Conservation (phyloP, 2,113 vertebrate species). For the Aldabrachelys gigantea region DNA sequence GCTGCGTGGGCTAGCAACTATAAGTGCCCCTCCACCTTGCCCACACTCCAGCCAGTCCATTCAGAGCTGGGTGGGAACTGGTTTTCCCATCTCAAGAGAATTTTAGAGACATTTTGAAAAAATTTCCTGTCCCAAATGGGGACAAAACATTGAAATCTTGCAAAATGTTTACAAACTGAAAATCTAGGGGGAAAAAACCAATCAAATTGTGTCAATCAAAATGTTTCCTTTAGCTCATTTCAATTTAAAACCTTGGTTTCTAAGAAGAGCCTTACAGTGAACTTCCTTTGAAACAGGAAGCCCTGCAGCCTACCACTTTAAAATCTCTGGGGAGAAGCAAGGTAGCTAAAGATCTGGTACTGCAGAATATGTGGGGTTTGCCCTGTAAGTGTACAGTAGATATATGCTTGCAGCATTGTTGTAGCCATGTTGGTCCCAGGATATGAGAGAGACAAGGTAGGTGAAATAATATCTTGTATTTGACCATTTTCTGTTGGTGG, state of each 20-base stretch:
- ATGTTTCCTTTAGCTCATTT: neutral
- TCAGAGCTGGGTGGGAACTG: neutral
- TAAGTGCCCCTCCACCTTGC: neutral
- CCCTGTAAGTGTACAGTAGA: slow-evolving; percentile 40
- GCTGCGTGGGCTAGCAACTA: neutral
- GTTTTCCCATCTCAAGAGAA: neutral
- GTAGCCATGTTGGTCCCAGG: neutral
- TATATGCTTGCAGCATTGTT: neutral
- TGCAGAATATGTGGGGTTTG: neutral
- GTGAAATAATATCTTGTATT: neutral
- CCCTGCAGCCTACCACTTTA: slow-evolving; percentile 13
- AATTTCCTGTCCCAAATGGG: neutral
- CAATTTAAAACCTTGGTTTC: slow-evolving; percentile 30
- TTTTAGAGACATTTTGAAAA: neutral
- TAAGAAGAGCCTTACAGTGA: slow-evolving; percentile 25
- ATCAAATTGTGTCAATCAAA: neutral
- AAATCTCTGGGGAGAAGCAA: slow-evolving; percentile 4
- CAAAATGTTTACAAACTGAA: neutral
- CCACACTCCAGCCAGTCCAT: fast-evolving
- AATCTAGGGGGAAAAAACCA: neutral
- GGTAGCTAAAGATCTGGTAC: slow-evolving; percentile 45
- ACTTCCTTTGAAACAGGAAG: slow-evolving; percentile 50
- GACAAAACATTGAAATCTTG: neutral
- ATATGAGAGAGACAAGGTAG: neutral
- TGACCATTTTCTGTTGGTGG: neutral